Conservation (phyloP, 2,113 vertebrate genomes). For the Pseudorectes ferrugineus region DNA sequence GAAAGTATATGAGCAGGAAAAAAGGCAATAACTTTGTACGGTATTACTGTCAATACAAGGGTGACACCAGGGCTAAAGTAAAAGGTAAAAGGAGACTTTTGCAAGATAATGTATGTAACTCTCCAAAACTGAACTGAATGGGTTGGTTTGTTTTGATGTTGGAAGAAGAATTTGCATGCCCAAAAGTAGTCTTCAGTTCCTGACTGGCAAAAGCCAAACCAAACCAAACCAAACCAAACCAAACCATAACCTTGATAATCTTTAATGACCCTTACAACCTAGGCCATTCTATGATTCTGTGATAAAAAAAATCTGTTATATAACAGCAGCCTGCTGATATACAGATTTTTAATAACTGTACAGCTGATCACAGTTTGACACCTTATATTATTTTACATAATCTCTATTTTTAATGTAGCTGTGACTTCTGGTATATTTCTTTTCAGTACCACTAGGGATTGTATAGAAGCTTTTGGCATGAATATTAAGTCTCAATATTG, state of each 20-base stretch:
- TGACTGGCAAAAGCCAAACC: neutral
- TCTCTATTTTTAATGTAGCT: neutral
- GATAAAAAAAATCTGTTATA: neutral
- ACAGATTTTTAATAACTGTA: neutral
- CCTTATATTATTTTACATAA: neutral
- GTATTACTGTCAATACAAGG: neutral
- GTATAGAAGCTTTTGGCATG: neutral
- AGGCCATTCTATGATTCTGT: neutral
- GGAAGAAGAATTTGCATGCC: neutral
- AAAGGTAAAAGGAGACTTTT: neutral
- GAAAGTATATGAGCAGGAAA: neutral
- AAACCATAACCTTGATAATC: neutral
- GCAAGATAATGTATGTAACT: neutral
- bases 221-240: neutral
- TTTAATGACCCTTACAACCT: neutral
- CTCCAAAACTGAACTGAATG: neutral
- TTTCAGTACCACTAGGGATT: neutral
- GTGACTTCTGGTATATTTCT: neutral
- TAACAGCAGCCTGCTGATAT: neutral
- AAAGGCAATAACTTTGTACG: neutral
- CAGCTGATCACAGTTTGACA: neutral
- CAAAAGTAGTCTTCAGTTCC: neutral
- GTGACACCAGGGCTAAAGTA: neutral
- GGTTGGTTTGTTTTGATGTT: neutral
- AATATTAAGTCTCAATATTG: neutral